Evolutionary conservation across 2,113 vertebrate species (phyloP).

Genomic region (Genyomyrus donnyi): DNA sequence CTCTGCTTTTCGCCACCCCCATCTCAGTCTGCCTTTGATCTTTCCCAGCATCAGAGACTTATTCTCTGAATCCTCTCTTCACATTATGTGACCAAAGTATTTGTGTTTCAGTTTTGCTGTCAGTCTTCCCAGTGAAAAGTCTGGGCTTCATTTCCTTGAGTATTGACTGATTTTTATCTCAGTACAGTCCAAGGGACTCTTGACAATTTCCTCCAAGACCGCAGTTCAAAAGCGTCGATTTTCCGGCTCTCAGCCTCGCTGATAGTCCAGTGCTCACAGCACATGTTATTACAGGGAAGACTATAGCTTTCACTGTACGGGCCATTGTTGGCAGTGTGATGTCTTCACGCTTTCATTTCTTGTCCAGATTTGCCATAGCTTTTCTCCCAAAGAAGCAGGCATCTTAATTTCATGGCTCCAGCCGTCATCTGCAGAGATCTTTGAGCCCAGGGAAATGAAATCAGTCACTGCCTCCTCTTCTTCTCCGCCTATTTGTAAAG

Average conservation of each 20-base stretch:
- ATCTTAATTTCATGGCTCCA: background rate
- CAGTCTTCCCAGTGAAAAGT: background rate
- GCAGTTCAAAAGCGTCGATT: conserved; percentile 5
- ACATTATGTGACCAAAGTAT: conserved; percentile 4
- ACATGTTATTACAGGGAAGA: background rate
- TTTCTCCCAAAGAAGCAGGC: background rate
- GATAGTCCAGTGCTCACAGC: background rate
- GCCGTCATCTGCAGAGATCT: background rate
- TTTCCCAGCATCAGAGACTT: background rate
- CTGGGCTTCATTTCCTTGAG: background rate
- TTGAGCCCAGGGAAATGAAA: background rate
- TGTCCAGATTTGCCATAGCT: background rate
- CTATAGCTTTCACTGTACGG: conserved; percentile 1
- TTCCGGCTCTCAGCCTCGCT: background rate
- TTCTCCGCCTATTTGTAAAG: background rate
- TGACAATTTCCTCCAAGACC: background rate
- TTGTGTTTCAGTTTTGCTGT: background rate
- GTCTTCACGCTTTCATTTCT: background rate
- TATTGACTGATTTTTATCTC: conserved; percentile 8
- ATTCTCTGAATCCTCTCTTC: background rate
- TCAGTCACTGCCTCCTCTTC: background rate
- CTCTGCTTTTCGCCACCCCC: background rate
- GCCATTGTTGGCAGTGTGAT: background rate
- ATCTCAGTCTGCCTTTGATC: background rate
- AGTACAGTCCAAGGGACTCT: background rate